Percentiles rank a stretch among this genome's conserved stretches.
phyloP scores from a whole-genome alignment of 2,113 vertebrate species.

The Garra rufa region DNA sequence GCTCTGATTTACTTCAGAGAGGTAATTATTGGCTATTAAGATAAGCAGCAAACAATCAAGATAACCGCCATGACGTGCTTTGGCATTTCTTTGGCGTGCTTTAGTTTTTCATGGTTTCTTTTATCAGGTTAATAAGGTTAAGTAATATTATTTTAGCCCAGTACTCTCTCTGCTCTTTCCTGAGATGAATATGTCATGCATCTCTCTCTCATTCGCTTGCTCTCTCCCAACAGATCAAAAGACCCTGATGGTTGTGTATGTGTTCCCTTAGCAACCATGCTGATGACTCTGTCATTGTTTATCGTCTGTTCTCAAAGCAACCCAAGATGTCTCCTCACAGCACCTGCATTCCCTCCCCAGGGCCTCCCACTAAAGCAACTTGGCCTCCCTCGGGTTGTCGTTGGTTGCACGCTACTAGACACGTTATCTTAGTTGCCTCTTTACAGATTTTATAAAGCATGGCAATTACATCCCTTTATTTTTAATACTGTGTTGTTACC shows the following conservation, averaged over 20 bases:
- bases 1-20: constrained; percentile 20
- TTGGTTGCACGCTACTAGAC: not conserved
- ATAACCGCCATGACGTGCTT: not conserved
- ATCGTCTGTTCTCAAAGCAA: constrained; percentile 38
- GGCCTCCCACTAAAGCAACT: not conserved
- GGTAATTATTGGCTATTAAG: constrained; percentile 21
- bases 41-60: constrained; percentile 8
- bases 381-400: constrained; percentile 4
- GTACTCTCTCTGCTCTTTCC: not conserved
- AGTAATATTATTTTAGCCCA: constrained; percentile 9
- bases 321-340: constrained; percentile 3
- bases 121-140: constrained; percentile 15
- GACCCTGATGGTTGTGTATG: constrained; percentile 46
- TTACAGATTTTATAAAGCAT: constrained; percentile 1
- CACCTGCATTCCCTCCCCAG: constrained; percentile 37
- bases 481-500: too few species aligned
- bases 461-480: too few species aligned
- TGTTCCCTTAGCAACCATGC: constrained; percentile 47
- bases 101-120: not conserved
- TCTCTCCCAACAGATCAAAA: constrained; percentile 44
- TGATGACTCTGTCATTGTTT: constrained; percentile 46
- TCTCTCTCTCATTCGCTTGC: not conserved
- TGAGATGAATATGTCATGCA: constrained; percentile 9
- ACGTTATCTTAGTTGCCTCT: not conserved
- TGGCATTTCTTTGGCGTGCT: not conserved